Evolutionary conservation across 2,113 vertebrate genomes (phyloP).

Genomic region (Bubo bubo): DNA sequence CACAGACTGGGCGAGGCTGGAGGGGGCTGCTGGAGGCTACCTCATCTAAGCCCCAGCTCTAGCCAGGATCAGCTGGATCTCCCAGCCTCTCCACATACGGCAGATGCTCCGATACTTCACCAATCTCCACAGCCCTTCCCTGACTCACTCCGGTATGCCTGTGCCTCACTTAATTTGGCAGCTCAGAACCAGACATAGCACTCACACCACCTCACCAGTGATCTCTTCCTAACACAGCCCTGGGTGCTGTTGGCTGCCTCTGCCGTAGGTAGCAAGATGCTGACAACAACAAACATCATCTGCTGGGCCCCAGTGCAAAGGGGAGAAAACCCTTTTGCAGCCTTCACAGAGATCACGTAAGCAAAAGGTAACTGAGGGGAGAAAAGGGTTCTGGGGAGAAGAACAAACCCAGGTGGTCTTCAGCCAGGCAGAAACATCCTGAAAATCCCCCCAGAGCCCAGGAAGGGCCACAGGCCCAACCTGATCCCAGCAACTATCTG

Average conservation of each 20-base stretch:
- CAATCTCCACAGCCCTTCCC: fast-evolving
- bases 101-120: background rate
- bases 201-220: background rate
- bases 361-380: background rate
- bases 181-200: background rate
- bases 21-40: background rate
- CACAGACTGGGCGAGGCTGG: background rate
- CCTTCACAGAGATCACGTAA: background rate
- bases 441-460: background rate
- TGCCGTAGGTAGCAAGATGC: background rate
- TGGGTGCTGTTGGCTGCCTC: background rate
- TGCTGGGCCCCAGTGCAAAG: background rate
- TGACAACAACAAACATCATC: background rate
- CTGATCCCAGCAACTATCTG: background rate
- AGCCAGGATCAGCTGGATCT: background rate
- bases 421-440: background rate
- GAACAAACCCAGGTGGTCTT: background rate
- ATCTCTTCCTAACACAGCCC: background rate
- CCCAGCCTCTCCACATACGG: fast-evolving
- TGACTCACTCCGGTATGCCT: background rate
- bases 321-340: background rate
- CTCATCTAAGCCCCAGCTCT: background rate
- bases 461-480: background rate
- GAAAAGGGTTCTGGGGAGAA: background rate
- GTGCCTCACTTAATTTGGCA: background rate